Base-by-base conservation (phyloP, 1,140 invertebrate genomes). In the Mercenaria mercenaria region DNA sequence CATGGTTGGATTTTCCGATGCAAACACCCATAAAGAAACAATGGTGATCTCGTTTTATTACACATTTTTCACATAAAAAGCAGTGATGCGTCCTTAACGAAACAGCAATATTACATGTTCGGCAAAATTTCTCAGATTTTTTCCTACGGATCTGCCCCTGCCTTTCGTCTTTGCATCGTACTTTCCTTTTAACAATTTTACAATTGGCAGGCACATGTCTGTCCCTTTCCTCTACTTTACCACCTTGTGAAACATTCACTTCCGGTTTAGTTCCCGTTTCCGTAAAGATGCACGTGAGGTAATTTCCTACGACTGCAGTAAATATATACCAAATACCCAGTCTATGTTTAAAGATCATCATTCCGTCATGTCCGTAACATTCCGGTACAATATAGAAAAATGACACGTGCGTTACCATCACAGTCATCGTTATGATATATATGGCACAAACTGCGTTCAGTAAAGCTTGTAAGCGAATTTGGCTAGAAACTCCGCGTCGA, bases 21-120 rank as follows among this genome's bases (percentile, higher is more conserved):
- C 99, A 99, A 93, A 97, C 98, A 26, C 97, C 97, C 34, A 98
- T 97, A 95, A 99, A 99, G 64, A 97, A 97, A 94, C 99, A 99
- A 95, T 99, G 99, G 96, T 99, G 99, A 95, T 99, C 99, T 92
- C 98, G 97, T 95, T 93, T 94, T 37, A 94, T 81, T 3, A 94
- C 90, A 83, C 94, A 95, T 18, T 37, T 86, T 56, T 91, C 61
- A 77, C 94, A 95, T 11, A 93, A n/a, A 15, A 69, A 64, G 74
- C 94, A 95, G 90, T 95, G 94, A 76, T 94, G 93, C 2, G 91
- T 89, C 32, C 94, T 80, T 4, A 90, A 90, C 15, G 93, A 92
- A 20, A 88, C 82, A 1, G 67, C 43, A 29, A 59, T 69, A n/a
- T 89, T 67, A 50, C 93, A 94, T 1, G 50, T 64, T 39, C 82